A percentile compares a stretch with the other conserved stretches of the same genome.
Conservation (phyloP, 2,113 vertebrate species). For the Hiodon alosoides region DNA sequence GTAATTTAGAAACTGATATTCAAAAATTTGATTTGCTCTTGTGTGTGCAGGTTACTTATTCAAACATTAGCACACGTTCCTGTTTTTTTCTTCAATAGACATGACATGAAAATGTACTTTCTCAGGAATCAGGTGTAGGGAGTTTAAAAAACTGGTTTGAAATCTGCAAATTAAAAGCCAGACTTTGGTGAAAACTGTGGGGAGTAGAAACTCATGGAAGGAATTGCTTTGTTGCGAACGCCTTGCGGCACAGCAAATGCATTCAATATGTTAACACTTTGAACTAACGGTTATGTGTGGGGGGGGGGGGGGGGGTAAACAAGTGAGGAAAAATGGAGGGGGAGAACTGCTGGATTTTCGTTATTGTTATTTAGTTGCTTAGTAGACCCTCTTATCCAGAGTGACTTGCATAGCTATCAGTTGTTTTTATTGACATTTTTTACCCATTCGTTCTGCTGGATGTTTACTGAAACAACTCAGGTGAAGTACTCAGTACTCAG, state of each 20-base stretch:
- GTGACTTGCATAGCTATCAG: no score
- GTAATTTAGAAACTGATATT: no score
- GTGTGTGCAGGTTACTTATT: no score
- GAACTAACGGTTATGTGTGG: not conserved
- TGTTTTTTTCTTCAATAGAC: no score
- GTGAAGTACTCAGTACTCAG: no score
- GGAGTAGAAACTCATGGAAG: not conserved
- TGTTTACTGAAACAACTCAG: no score
- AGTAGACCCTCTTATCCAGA: no score
- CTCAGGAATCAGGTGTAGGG: not conserved
- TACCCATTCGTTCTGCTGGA: no score
- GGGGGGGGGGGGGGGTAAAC: not conserved
- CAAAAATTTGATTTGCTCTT: no score
- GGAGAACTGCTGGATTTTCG: not conserved
- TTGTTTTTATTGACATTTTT: no score
- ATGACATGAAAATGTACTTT: not conserved
- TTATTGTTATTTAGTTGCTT: no score
- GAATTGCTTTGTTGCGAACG: not conserved
- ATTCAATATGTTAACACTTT: not conserved
- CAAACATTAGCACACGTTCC: no score
- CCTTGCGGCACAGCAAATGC: not conserved
- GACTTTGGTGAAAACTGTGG: not conserved
- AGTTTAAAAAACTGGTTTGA: not conserved
- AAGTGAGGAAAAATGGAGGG: not conserved
- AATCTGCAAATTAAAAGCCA: constrained; percentile 3